These are phyloP conservation scores for Caenorhabditis afra DNA, from an alignment of 2,888 invertebrate genomes.

Conservation along the genomic window DNA sequence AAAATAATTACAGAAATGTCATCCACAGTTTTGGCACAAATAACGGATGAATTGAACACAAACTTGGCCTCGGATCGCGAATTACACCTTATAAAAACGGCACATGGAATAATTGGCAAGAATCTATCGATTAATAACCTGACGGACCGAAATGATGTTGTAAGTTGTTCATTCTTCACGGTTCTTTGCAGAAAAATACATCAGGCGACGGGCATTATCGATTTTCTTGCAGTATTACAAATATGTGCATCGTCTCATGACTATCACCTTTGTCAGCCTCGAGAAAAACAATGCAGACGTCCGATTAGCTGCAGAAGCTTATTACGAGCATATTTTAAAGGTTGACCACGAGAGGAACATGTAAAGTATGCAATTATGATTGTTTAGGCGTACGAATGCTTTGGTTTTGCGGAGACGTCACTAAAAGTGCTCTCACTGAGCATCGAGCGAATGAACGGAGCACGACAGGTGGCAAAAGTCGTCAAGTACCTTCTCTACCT, in stretches of 20 bases:
- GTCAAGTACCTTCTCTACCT: slow-evolving; percentile 41
- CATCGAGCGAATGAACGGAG: slow-evolving; percentile 32
- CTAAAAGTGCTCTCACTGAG: slow-evolving; percentile 28
- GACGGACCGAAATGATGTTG: slow-evolving; percentile 33
- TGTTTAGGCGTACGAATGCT: slow-evolving; percentile 43
- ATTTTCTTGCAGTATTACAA: slow-evolving; percentile 33
- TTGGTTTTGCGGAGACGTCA: slow-evolving; percentile 41
- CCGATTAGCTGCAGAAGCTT: slow-evolving; percentile 45
- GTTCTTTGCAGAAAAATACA: neutral
- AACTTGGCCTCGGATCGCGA: slow-evolving; percentile 42
- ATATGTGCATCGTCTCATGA: slow-evolving; percentile 39
- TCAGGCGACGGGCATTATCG: no score
- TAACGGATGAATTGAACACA: slow-evolving; percentile 36
- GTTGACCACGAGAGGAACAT: slow-evolving; percentile 1
- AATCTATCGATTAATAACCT: slow-evolving; percentile 27
- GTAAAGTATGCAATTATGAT: no score
- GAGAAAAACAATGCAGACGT: slow-evolving; percentile 42
- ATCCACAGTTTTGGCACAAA: slow-evolving; percentile 44
- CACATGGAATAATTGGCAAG: slow-evolving; percentile 39
- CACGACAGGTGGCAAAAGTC: slow-evolving; percentile 39
- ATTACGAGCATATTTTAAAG: slow-evolving; percentile 49
- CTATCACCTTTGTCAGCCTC: slow-evolving; percentile 25
- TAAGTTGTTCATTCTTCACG: slow-evolving; percentile 9
- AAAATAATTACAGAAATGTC: slow-evolving; percentile 25
- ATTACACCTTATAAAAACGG: slow-evolving; percentile 47